Evolutionary conservation across 2,113 vertebrate genomes (phyloP), one percentile per base, ranked within the genome.

Genomic region (Nannospalax galili): DNA sequence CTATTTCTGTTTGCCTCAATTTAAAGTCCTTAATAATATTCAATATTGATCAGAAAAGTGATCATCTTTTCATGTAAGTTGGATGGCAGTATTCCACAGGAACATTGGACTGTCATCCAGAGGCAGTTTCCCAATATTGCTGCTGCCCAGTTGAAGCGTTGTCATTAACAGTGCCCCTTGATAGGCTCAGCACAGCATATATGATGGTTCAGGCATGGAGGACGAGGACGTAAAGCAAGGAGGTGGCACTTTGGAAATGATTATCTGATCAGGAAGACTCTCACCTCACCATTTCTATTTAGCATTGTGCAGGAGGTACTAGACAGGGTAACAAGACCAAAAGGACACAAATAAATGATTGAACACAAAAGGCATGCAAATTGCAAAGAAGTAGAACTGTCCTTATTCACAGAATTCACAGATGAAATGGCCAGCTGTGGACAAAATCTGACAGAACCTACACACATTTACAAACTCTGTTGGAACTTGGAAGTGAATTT

Each of bases 31-130:
- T 6, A n/a, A 37, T 24, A 20, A 26, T 77, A 80, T 37, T 91
- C 93, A 93, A 85, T 15, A 97, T 88, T 92, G n/a, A 65, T 60
- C 5, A 92, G 81, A 72, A 7, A 60, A 87, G 72, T 64, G 81
- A 32, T 82, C 15, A 0, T 0, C 0, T 95, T 64, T 73, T 94
- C 86, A 87, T 42, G 75, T 11, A 40, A 75, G 26, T 45, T 35
- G 0, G 14, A 9, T 84, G 87, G 22, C 45, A 78, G 67, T 93
- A 95, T 78, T 84, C 4, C 26, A 3, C 62, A 40, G 17, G 26
- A 20, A 4, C 48, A 70, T 32, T 77, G 86, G 60, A 35, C 58
- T 17, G 64, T 32, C 5, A 45, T 0, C 2, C 9, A 84, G 10
- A 20, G 45, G 17, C 32, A 28, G 67, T 24, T 22, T 92, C 20